Base-by-base conservation (phyloP, 1,140 invertebrate genomes). In the Bicyclus anynana region DNA sequence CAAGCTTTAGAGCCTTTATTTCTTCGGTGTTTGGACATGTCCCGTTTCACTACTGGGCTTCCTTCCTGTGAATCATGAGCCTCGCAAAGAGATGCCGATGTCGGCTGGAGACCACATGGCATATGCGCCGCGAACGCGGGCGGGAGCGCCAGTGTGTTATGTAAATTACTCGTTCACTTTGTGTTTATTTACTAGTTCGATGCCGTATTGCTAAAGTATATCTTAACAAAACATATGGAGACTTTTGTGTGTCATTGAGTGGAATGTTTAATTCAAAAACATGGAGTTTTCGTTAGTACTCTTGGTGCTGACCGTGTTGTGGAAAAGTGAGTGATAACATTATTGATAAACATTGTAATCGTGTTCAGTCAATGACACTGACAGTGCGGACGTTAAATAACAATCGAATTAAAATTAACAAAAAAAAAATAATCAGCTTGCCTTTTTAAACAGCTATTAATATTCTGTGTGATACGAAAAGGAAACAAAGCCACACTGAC, bases 1-100 rank as follows among this genome's bases (percentile, higher is more conserved):
- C 44, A 61, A 29, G 53, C 56, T 56, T 67, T 63, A 75, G 68
- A 77, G 60, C 58, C 69, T 68, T 21, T 57, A 74, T 72, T 79
- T 69, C 59, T 65, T 61, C 60, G 63, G 65, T 70, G 69, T 77
- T 77, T 77, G 72, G 75, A 84, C 72, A 85, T 84, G 76, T 69
- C 70, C 84, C 80, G 81, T 84, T 84, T 78, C 54, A 69, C 72
- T 59, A 72, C 69, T 72, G 65, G 64, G 68, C 67, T 71, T 73
- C 72, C 78, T 81, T 84, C 77, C 84, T 83, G 80, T 87, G 82
- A 87, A 75, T 87, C 80, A 87, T 75, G 65, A 23, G 61, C 59
- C 65, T 61, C 60, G 62, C 53, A 67, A 61, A 55, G 71, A 69
- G 73, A 69, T 69, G 76, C 67, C 65, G 66, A 64, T 71, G 70